Evolutionary conservation across 2,888 invertebrate genomes (phyloP), one percentile per base, ranked within the genome.

Genomic region (Nowickia ferox): DNA sequence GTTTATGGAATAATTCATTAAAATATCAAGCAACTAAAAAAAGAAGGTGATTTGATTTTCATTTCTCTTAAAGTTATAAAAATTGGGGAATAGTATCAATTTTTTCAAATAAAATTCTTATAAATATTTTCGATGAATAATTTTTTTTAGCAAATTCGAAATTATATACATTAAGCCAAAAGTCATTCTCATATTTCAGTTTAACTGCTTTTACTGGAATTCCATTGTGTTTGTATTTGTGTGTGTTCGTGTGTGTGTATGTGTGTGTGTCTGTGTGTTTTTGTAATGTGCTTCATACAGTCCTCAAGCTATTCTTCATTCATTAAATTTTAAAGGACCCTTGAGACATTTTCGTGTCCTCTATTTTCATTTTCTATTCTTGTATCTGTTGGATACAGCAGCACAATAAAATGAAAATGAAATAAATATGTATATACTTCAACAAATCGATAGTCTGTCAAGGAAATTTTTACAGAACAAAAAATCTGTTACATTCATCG

Each of bases 311-410:
- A 59, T 55, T 30, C 30, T 30, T 30, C 30, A 30, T 30, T 65
- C 44, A 55, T 71, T 69, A 69, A 71, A 84, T 79, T 75, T 65
- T 59, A 46, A 57, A 80, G 59, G 65, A 71, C 79, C 84, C 79
- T 63, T 75, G 71, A 51, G 79, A 57, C 79, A 55, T 81, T 71
- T 59, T 53, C n/a, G n/a, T 30, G 30, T 15, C 13, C 53, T 61
- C 10, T 48, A 3, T 51, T 38, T 48, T 38, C 5, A 17, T 38
- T 9, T 40, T 17, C 17, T 17, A 59, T n/a, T 44, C 22, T 40
- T 19, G 15, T 48, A 71, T 59, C 22, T 22, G 13, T 38, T 55
- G 9, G 15, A 44, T 40, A 59, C 42, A 48, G 42, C 40, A 46
- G 30, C 46, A 61, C 19, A 15, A 57, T 40, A 9, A n/a, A n/a